Base-by-base conservation (phyloP, 2,113 vertebrate species). In the Xiphorhynchus elegans region DNA sequence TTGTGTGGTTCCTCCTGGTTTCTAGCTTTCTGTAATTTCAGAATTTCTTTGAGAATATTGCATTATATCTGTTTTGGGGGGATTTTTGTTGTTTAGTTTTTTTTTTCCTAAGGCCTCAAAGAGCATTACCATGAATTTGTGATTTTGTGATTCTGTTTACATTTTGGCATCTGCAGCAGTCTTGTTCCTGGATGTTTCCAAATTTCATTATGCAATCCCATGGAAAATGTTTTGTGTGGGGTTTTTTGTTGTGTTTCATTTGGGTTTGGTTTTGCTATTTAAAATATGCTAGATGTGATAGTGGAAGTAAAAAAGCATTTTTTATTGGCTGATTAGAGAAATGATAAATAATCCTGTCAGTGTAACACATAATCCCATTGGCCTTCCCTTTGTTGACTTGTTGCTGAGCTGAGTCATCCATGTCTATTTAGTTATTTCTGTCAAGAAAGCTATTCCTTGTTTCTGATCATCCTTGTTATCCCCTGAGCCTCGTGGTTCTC, bases 171-270 rank as follows among this genome's bases (percentile, higher is more conserved):
- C 60, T 84, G 16, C 12, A 42, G 28, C 42, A 59, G 20, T 80
- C n/a, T 72, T 79, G 24, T 53, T 89, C 39, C 33, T 93, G 56
- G 33, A 52, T 84, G 42, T 74, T 84, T 35, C 42, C 31, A 29
- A 87, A 59, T 58, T 91, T 67, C 87, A 74, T 89, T 87, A 84
- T 52, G 42, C 70, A 93, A 75, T 72, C 18, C 35, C 67, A 18
- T 55, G 47, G 40, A 66, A 94, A 47, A 55, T n/a, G 4, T 64
- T 53, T 67, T 49, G 15, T 33, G 21, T 1, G 0, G 31, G 16
- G 6, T 7, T 44, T 17, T 35, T 20, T 37, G 10, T 33, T 89
- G 20, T 33, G 13, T 53, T 58, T 50, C 42, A 16, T 55, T 74
- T 21, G 46, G 4, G 6, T 66, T 60, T 62, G 16, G 39, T 69